Conservation (phyloP, 2,797 vertebrate species). For the Syndactyla subalaris region DNA sequence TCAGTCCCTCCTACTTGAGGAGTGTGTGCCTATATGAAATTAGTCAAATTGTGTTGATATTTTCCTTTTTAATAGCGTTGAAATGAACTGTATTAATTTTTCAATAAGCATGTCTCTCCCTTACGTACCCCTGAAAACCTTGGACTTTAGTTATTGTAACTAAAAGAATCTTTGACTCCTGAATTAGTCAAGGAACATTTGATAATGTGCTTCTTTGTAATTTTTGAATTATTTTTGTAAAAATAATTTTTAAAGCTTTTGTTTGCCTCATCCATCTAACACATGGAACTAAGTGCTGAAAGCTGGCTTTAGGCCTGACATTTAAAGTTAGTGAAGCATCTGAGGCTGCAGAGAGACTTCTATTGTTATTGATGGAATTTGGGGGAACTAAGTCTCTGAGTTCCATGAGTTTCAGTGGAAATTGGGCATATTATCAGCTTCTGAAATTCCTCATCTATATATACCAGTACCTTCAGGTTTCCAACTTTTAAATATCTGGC, state of each 20-base stretch:
- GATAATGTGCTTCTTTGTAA: neutral
- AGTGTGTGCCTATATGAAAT: neutral
- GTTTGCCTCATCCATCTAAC: neutral
- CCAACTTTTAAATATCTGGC: neutral
- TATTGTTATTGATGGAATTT: neutral
- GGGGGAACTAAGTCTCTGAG: rapidly evolving
- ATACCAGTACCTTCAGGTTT: neutral
- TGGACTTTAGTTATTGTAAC: neutral
- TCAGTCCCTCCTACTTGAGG: neutral
- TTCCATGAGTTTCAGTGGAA: neutral
- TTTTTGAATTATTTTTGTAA: neutral
- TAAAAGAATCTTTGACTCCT: neutral
- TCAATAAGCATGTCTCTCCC: neutral
- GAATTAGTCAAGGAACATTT: neutral
- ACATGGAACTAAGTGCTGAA: neutral
- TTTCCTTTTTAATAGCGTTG: neutral
- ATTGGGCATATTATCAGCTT: neutral
- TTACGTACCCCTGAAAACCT: neutral
- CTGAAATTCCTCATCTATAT: neutral
- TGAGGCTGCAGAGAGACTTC: neutral
- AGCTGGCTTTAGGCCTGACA: neutral
- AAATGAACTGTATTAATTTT: neutral
- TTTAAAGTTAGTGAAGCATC: neutral
- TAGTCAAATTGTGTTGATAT: neutral
- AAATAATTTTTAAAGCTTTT: neutral